phyloP scores from a whole-genome alignment of 2,113 vertebrate species.

The Agelaius phoeniceus region DNA sequence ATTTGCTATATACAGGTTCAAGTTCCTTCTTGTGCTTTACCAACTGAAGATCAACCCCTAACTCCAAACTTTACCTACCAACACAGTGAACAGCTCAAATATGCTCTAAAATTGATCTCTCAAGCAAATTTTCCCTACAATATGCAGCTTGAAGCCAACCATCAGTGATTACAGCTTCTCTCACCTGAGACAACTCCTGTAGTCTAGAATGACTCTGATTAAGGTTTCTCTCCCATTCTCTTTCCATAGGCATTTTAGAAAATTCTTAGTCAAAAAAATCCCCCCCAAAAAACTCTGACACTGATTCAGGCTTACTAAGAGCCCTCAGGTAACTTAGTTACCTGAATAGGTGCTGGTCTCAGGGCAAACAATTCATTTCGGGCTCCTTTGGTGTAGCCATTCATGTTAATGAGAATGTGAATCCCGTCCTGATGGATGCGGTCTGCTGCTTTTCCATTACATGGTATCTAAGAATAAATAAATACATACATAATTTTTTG shows the following conservation, averaged over 20 bases:
- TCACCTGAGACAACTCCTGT: neutral
- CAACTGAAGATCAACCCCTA: neutral
- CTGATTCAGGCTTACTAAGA: neutral
- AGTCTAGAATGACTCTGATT: neutral
- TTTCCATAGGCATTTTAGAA: neutral
- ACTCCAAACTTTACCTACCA: neutral
- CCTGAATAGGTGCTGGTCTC: conserved; percentile 94
- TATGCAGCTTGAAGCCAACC: neutral
- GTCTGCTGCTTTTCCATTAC: conserved; percentile 98
- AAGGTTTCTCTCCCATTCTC: neutral
- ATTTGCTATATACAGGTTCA: neutral
- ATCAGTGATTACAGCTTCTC: neutral
- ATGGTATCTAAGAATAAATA: conserved; percentile 83
- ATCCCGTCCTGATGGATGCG: conserved; percentile 97
- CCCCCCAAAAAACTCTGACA: neutral
- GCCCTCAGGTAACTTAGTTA: conserved; percentile 37
- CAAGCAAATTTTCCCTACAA: neutral
- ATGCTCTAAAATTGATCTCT: neutral
- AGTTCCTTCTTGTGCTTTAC: neutral
- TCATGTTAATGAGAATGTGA: conserved; percentile 98
- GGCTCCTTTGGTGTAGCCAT: conserved; percentile 98
- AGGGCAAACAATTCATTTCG: conserved; percentile 96
- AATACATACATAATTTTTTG: neutral
- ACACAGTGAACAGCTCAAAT: neutral
- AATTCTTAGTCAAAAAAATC: neutral